phyloP scores from a whole-genome alignment of 2,888 invertebrate species.

The Bombylius major region DNA sequence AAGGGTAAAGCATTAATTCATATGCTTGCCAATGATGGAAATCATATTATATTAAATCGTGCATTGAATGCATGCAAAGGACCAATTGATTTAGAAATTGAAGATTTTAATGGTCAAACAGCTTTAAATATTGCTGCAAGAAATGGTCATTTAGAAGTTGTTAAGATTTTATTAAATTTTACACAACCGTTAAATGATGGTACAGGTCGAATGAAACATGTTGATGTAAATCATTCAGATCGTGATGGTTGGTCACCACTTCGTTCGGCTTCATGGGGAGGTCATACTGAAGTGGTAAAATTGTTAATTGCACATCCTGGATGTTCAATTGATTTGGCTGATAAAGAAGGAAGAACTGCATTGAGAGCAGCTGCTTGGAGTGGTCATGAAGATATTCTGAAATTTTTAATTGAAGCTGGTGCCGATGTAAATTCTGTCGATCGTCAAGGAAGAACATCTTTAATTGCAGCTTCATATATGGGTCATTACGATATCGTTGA shows the following conservation, averaged over 20 bases:
- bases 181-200: slow-evolving; percentile 31
- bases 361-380: slow-evolving; percentile 88
- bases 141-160: slow-evolving; percentile 61
- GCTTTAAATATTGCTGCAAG: slow-evolving; percentile 75
- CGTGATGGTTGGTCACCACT: slow-evolving; percentile 83
- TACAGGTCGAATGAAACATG: slow-evolving; percentile 38
- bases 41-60: slow-evolving; percentile 50
- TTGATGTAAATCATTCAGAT: slow-evolving; percentile 64
- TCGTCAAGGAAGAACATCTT: slow-evolving; percentile 79
- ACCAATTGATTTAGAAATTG: slow-evolving; percentile 43
- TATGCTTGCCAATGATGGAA: slow-evolving; percentile 63
- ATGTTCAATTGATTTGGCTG: slow-evolving; percentile 76
- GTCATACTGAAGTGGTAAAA: slow-evolving; percentile 79
- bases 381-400: slow-evolving; percentile 76
- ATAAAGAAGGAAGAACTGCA: slow-evolving; percentile 79
- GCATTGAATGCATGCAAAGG: slow-evolving; percentile 48
- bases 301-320: slow-evolving; percentile 58
- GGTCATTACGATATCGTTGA: slow-evolving; percentile 86
- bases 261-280: slow-evolving; percentile 91
- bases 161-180: slow-evolving; percentile 43
- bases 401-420: slow-evolving; percentile 59
- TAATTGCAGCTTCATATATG: slow-evolving; percentile 94
- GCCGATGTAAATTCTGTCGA: slow-evolving; percentile 74
- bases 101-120: slow-evolving; percentile 71
- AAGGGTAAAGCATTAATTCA: slow-evolving; percentile 59